These are phyloP conservation scores for Heptranchias perlo DNA, from an alignment of 2,113 vertebrate species.

Conservation along the genomic window DNA sequence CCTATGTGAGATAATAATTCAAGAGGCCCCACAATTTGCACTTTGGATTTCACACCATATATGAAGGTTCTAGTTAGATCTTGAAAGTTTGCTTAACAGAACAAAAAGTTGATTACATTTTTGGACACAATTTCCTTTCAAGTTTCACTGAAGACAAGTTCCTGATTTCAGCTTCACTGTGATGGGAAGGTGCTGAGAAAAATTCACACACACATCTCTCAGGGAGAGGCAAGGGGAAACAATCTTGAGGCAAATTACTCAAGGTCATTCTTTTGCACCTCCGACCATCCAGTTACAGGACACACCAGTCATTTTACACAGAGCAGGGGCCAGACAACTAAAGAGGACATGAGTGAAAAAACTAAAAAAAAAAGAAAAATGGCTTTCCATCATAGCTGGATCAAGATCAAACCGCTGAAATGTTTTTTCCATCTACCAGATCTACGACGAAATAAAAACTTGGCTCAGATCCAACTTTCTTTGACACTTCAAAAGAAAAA, in stretches of 20 bases:
- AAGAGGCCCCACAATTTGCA: not conserved
- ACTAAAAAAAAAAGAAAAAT: not conserved
- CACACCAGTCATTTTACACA: not conserved
- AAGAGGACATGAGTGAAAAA: not conserved
- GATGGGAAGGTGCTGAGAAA: not conserved
- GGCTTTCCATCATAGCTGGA: not conserved
- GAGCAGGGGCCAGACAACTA: not conserved
- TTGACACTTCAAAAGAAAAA: not conserved
- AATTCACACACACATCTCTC: not conserved
- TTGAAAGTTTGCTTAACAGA: not conserved
- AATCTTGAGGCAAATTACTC: not conserved
- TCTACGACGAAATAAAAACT: not conserved
- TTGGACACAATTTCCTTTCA: not conserved
- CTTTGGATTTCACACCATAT: not conserved
- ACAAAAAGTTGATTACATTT: not conserved
- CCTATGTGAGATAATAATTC: slow-evolving; percentile 22
- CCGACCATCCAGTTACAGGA: not conserved
- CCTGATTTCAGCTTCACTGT: not conserved
- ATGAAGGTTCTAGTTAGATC: not conserved
- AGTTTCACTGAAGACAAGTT: not conserved
- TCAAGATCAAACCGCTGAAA: not conserved
- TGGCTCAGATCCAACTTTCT: not conserved
- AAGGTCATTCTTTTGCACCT: not conserved
- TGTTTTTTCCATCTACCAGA: not conserved
- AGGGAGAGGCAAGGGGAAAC: too few species aligned